Evolutionary conservation across 2,113 vertebrate species (phyloP).

Genomic region (Cygnus buccinator): DNA sequence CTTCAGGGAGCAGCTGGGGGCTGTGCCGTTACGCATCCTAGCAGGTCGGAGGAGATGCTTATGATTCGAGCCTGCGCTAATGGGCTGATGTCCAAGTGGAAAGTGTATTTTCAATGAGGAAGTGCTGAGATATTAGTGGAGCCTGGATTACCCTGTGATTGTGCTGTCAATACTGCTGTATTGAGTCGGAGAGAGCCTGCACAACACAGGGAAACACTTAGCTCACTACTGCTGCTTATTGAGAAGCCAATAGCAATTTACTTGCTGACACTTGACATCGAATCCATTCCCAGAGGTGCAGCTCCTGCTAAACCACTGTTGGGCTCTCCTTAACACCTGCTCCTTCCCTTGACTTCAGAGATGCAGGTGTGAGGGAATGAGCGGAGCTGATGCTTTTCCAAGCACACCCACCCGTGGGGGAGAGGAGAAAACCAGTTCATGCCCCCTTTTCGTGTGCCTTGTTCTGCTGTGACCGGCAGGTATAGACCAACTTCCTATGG

Average conservation of each 20-base stretch:
- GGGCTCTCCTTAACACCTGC: background rate
- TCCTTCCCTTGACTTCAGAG: background rate
- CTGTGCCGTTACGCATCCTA: background rate
- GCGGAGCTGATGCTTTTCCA: rapidly evolving
- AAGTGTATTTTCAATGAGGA: conserved; percentile 80
- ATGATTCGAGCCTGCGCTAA: conserved; percentile 39
- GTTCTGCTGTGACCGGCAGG: background rate
- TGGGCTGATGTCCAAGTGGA: conserved; percentile 75
- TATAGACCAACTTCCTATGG: rapidly evolving
- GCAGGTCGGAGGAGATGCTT: background rate
- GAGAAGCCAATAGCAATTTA: conserved; percentile 99
- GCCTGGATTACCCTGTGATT: conserved; percentile 93
- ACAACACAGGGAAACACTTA: conserved; percentile 88
- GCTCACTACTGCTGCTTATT: conserved; percentile 92
- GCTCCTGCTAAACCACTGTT: conserved; percentile 45
- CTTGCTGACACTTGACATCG: conserved; percentile 88
- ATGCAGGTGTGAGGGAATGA: background rate
- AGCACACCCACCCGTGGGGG: rapidly evolving
- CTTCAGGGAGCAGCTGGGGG: background rate
- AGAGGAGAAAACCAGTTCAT: background rate
- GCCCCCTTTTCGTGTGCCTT: rapidly evolving
- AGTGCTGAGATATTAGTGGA: conserved; percentile 79
- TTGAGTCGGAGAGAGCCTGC: conserved; percentile 87
- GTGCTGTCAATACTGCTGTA: conserved; percentile 96
- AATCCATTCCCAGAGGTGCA: conserved; percentile 77